Conservation (phyloP, 2,797 vertebrate genomes). For the Ciconia nigra region DNA sequence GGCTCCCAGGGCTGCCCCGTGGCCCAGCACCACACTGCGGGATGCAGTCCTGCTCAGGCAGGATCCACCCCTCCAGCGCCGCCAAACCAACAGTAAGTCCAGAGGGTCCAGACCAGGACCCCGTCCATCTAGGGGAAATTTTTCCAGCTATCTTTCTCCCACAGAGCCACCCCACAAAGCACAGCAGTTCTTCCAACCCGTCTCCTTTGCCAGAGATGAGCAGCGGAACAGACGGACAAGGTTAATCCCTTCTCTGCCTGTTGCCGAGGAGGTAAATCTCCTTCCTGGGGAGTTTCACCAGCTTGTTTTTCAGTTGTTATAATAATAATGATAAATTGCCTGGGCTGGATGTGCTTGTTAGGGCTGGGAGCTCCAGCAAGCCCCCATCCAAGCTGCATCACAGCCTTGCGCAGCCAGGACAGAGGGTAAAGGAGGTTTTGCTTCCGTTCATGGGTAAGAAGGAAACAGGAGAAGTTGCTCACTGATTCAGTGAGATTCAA, state of each 20-base stretch:
- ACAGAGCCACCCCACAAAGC: background rate
- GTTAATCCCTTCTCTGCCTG: background rate
- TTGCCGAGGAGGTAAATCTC: background rate
- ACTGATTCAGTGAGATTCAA: background rate
- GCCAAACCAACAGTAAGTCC: background rate
- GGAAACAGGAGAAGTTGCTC: background rate
- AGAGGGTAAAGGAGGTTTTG: background rate
- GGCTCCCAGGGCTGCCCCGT: fast-evolving
- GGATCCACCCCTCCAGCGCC: background rate
- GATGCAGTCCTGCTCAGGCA: background rate
- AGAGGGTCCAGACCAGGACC: background rate
- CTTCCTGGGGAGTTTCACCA: background rate
- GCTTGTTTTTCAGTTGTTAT: background rate
- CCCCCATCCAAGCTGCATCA: background rate
- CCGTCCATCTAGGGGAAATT: background rate
- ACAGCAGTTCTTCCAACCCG: background rate
- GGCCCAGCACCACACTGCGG: background rate
- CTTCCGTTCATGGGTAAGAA: fast-evolving
- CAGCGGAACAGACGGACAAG: background rate
- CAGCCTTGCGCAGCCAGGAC: background rate
- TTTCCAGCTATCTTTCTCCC: background rate
- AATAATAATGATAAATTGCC: background rate
- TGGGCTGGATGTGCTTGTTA: background rate
- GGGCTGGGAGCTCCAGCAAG: background rate
- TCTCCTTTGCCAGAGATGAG: background rate